A percentile compares a stretch with the other conserved stretches of the same genome.
phyloP scores from a whole-genome alignment of 1,140 invertebrate genomes.

The Achroia grisella region DNA sequence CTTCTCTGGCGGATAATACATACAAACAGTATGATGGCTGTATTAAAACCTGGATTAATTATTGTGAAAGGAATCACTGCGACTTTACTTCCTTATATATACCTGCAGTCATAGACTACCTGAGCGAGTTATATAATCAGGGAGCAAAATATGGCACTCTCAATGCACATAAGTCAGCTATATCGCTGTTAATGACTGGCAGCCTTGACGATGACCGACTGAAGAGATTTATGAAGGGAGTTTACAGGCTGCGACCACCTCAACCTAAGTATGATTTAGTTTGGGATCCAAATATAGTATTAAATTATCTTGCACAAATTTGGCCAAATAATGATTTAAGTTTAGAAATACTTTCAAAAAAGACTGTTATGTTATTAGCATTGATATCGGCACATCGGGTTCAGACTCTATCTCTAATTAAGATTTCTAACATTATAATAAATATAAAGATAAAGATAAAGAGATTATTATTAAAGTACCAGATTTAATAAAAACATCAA shows the following conservation, averaged over 20 bases:
- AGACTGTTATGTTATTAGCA: constrained; percentile 9
- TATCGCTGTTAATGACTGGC: constrained; percentile 13
- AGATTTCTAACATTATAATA: constrained; percentile 4
- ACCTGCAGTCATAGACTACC: constrained; percentile 3
- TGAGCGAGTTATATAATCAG: constrained; percentile 6
- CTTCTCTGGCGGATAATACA: constrained; percentile 6
- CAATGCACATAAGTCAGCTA: constrained; percentile 3
- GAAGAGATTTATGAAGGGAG: too few species aligned
- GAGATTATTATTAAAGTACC: constrained; percentile 12
- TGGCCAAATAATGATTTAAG: too few species aligned
- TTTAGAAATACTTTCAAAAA: constrained; percentile 11
- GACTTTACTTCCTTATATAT: constrained; percentile 3
- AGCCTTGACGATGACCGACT: too few species aligned
- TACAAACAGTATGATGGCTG: constrained; percentile 10
- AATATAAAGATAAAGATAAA: not conserved
- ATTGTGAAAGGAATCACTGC: constrained; percentile 2
- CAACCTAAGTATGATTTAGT: constrained; percentile 21
- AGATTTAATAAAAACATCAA: constrained; percentile 12
- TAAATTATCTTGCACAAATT: constrained; percentile 13
- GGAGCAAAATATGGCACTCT: constrained; percentile 7
- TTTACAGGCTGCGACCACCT: constrained; percentile 15
- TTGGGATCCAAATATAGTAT: constrained; percentile 23
- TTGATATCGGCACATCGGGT: constrained; percentile 12
- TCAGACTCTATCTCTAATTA: constrained; percentile 7
- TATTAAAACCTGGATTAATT: constrained; percentile 9